These are phyloP conservation scores for Platysternon megacephalum DNA, from an alignment of 2,113 vertebrate genomes.

Conservation along the genomic window DNA sequence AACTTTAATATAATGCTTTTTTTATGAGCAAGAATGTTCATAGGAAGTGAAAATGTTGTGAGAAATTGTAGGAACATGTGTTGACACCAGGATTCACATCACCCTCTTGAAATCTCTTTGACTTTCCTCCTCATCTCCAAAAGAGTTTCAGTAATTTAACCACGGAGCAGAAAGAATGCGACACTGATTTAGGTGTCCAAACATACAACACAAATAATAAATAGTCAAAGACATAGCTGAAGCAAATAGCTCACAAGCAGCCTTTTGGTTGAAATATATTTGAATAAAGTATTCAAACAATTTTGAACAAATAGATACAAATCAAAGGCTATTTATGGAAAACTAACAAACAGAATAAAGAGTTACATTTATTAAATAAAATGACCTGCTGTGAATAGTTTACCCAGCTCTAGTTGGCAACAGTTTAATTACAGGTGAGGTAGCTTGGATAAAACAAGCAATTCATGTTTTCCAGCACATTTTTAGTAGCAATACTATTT, in stretches of 20 bases:
- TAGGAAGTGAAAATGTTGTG: not conserved
- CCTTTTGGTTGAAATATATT: not conserved
- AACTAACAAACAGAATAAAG: not conserved
- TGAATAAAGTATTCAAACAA: not conserved
- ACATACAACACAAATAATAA: not conserved
- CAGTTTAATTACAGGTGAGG: not conserved
- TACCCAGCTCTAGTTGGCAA: not conserved
- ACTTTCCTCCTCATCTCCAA: constrained; percentile 12
- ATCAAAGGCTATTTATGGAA: not conserved
- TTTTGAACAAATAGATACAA: not conserved
- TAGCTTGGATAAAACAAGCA: constrained; percentile 1
- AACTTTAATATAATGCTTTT: not conserved
- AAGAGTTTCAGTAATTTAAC: not conserved
- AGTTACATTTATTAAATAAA: not conserved
- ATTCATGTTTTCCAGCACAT: not conserved
- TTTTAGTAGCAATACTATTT: not conserved
- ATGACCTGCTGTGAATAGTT: constrained; percentile 23
- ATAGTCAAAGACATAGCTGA: not conserved
- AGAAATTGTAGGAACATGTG: not conserved
- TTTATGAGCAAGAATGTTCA: not conserved
- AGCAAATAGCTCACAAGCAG: not conserved
- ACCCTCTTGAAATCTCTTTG: not conserved
- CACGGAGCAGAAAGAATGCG: not conserved
- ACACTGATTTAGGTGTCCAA: not conserved
- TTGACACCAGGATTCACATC: constrained; percentile 15